These are phyloP conservation scores for Lutjanus erythropterus DNA, from an alignment of 2,113 vertebrate species.

Conservation along the genomic window DNA sequence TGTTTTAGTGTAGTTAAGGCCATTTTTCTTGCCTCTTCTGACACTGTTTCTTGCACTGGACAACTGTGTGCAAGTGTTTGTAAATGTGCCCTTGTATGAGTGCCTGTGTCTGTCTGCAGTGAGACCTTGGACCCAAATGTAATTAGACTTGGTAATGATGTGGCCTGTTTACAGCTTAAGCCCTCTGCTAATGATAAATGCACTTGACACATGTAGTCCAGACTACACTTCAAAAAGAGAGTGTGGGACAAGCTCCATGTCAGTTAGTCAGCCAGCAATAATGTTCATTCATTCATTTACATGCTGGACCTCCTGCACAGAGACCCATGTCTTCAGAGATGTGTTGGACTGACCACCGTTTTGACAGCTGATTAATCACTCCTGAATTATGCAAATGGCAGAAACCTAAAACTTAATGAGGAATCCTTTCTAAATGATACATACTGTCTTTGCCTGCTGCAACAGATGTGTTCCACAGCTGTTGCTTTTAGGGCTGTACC, in stretches of 20 bases:
- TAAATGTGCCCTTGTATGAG: conserved; percentile 43
- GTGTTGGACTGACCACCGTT: conserved; percentile 35
- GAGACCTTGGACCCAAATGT: conserved; percentile 79
- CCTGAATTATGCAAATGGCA: conserved; percentile 9
- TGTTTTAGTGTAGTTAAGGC: conserved; percentile 75
- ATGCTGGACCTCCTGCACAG: conserved; percentile 21
- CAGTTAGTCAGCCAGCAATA: conserved; percentile 74
- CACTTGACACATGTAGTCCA: conserved; percentile 77
- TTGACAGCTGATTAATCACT: conserved; percentile 48
- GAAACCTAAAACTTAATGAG: neutral
- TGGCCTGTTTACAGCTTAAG: conserved; percentile 87
- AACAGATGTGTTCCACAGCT: conserved; percentile 17
- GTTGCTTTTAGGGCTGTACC: too few species aligned
- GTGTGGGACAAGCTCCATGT: conserved; percentile 68
- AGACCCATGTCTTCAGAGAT: conserved; percentile 35
- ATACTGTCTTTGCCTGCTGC: neutral
- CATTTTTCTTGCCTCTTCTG: conserved; percentile 70
- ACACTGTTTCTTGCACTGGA: conserved; percentile 36
- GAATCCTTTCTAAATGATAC: conserved; percentile 24
- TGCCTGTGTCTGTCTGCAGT: conserved; percentile 63
- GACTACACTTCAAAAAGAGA: conserved; percentile 72
- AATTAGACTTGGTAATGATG: conserved; percentile 88
- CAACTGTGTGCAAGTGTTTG: conserved; percentile 28
- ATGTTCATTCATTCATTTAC: conserved; percentile 73
- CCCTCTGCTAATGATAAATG: conserved; percentile 83